Conservation (phyloP, 2,113 vertebrate species). For the Charadrius vociferus region DNA sequence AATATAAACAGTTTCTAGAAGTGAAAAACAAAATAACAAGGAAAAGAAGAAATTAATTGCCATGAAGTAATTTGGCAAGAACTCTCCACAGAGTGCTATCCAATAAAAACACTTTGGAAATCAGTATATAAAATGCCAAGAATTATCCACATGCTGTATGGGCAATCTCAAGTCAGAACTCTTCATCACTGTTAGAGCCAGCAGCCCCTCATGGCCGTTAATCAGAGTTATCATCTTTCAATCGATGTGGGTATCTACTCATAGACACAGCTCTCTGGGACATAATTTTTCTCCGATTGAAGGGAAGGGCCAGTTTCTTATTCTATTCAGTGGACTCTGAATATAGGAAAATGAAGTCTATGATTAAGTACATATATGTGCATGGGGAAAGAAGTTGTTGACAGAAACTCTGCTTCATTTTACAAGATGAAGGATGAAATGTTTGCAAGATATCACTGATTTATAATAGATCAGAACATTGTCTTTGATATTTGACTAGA, state of each 20-base stretch:
- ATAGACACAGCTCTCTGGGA: not conserved
- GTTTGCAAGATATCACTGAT: not conserved
- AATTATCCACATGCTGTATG: not conserved
- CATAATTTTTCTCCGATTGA: not conserved
- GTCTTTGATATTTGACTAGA: not conserved
- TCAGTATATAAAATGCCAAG: not conserved
- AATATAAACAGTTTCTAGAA: not conserved
- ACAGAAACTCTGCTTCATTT: not conserved
- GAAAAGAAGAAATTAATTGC: not conserved
- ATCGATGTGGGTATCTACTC: not conserved
- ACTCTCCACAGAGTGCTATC: not conserved
- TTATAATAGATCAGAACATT: not conserved
- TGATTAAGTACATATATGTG: not conserved
- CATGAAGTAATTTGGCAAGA: not conserved
- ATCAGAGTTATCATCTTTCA: not conserved
- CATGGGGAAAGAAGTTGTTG: not conserved
- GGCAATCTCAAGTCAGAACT: not conserved
- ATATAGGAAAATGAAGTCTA: not conserved
- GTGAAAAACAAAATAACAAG: not conserved
- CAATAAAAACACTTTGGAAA: not conserved
- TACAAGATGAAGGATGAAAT: not conserved
- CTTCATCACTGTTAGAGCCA: not conserved
- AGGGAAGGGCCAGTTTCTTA: not conserved
- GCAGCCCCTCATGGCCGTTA: not conserved
- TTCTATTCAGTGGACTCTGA: not conserved